Evolutionary conservation across 2,797 vertebrate species (phyloP), one percentile per base, ranked within the genome.

Genomic region (Garrulus glandarius): DNA sequence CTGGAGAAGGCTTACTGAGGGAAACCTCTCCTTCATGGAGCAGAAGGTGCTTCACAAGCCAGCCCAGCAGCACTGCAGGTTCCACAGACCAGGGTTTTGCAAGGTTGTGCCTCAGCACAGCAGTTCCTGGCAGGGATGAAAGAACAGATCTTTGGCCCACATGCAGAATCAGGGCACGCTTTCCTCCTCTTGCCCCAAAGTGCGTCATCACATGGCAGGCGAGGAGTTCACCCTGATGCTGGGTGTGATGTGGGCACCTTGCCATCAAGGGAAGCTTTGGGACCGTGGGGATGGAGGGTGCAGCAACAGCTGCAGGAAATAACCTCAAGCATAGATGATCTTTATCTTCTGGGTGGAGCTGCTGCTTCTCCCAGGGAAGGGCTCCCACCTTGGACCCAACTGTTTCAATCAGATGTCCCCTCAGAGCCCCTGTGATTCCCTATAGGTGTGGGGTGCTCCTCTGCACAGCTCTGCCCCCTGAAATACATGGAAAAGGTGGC

Each of bases 251-350:
- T 7, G 67, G 86, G 88, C 72, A 85, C 56, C 36, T 75, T 4
- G 10, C 60, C 81, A 70, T 43, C 41, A 43, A 47, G 15, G 67
- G 53, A 94, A 49, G 50, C 46, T 84, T 65, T 72, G 86, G 55
- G 44, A 68, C 24, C 0, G 0, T 37, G 49, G 57, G 15, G 50
- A 75, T 84, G 81, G 43, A 91, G 53, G 56, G 60, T 0, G 2
- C 68, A 86, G 75, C 47, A 80, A 61, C 59, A 94, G 85, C 87
- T 93, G 75, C 89, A 92, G 91, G 78, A 93, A 95, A 80, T 36
- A 71, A 7, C 32, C 18, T 44, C 71, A 91, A 57, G 80, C 11
- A 11, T 16, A 69, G 44, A 43, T 75, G 89, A 86, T 61, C 84
- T 67, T 75, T 67, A 36, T 88, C 72, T 95, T 84, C 55, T 60